Evolutionary conservation across 2,888 invertebrate genomes (phyloP).

Genomic region (Oithona nana): DNA sequence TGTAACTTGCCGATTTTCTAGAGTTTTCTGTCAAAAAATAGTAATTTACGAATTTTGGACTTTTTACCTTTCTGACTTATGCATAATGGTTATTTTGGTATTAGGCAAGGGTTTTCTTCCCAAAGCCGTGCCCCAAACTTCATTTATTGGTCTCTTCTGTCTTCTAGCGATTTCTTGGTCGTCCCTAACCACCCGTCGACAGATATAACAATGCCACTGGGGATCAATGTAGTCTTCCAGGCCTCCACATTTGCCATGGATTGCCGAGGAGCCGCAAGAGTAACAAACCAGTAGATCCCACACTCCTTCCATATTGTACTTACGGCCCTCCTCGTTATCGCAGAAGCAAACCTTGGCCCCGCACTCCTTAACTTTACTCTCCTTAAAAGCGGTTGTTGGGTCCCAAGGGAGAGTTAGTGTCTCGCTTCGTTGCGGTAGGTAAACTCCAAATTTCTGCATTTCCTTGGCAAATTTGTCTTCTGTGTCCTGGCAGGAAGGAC

Average conservation of each 20-base stretch:
- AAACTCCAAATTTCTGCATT: conserved; percentile 47
- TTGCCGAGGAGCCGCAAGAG: neutral
- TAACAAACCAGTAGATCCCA: conserved; percentile 31
- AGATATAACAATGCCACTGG: neutral
- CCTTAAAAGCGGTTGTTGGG: neutral
- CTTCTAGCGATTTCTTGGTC: neutral
- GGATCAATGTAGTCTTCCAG: neutral
- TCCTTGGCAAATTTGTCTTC: conserved; percentile 38
- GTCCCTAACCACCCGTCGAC: neutral
- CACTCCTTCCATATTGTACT: conserved; percentile 26
- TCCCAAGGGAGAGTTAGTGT: conserved; percentile 36
- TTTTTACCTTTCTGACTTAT: no score
- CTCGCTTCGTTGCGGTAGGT: conserved; percentile 44
- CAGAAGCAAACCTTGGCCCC: conserved; percentile 35
- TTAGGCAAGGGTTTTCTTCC: neutral
- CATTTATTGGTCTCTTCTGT: neutral
- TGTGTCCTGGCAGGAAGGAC: neutral
- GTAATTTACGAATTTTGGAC: no score
- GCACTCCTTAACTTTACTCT: neutral
- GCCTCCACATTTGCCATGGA: conserved; percentile 11
- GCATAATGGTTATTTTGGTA: no score
- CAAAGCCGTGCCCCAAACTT: neutral
- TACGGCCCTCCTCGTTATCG: conserved; percentile 35
- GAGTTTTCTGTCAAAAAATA: no score
- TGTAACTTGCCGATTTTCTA: no score